phyloP scores from a whole-genome alignment of 2,888 invertebrate species.

The Drosophila neonasuta region DNA sequence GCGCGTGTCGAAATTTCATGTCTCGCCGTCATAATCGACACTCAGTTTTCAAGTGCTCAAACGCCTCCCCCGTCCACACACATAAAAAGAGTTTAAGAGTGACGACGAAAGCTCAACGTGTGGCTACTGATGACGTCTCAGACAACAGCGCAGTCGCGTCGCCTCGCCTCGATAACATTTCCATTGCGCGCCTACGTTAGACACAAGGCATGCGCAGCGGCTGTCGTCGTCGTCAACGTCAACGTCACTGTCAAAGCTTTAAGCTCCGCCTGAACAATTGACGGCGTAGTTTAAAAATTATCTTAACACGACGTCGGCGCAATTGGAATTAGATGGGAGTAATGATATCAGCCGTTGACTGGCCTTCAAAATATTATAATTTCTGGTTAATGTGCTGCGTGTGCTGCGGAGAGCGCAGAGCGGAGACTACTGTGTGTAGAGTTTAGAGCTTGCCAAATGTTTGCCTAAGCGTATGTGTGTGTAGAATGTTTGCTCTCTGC shows the following conservation, averaged over 20 bases:
- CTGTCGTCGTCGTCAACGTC: background rate
- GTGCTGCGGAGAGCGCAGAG: constrained; percentile 19
- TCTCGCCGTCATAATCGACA: constrained; percentile 44
- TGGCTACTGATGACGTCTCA: constrained; percentile 50
- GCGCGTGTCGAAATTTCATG: constrained; percentile 48
- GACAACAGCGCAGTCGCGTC: background rate
- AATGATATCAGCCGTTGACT: constrained; percentile 60
- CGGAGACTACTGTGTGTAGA: constrained; percentile 31
- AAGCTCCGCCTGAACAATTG: constrained; percentile 40
- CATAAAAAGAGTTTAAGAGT: constrained; percentile 5
- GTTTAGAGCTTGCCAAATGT: constrained; percentile 39
- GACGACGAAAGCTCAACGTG: constrained; percentile 25
- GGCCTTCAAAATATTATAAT: constrained; percentile 78
- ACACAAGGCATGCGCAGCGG: constrained; percentile 34
- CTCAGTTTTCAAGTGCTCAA: constrained; percentile 41
- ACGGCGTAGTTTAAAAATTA: constrained; percentile 53
- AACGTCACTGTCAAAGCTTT: constrained; percentile 9
- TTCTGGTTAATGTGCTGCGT: constrained; percentile 61
- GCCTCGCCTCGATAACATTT: constrained; percentile 17
- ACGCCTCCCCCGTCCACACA: too few species aligned
- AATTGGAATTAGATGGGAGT: constrained; percentile 69
- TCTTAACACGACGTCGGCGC: constrained; percentile 50
- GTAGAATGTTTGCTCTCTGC: constrained; percentile 40
- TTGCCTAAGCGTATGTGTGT: constrained; percentile 43
- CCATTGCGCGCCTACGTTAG: constrained; percentile 18